Percentiles rank a stretch among this genome's conserved stretches.
Evolutionary conservation across 2,888 invertebrate species (phyloP).

Genomic region (Cynaeus angustus): DNA sequence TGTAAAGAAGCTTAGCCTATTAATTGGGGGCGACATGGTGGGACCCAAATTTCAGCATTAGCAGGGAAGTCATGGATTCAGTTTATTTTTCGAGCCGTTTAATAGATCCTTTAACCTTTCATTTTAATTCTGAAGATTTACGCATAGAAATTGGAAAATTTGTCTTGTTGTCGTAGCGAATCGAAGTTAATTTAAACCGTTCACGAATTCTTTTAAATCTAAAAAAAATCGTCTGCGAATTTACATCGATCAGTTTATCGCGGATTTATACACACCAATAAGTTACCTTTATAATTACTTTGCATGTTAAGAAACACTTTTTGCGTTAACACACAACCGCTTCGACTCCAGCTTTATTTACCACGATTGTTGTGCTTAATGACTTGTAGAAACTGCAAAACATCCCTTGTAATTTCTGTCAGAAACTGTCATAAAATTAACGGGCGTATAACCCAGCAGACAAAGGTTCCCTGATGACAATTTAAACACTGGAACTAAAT

Average conservation of each 20-base stretch:
- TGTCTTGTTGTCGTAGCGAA: slow-evolving; percentile 25
- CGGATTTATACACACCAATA: no score
- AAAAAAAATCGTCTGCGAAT: no score
- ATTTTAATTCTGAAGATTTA: slow-evolving; percentile 50
- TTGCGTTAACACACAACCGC: background rate
- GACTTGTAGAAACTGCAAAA: slow-evolving; percentile 3
- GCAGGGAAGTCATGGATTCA: slow-evolving; percentile 42
- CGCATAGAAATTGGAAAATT: slow-evolving; percentile 51
- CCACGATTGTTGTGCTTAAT: no score
- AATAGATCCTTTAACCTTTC: slow-evolving; percentile 48
- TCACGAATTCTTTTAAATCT: no score
- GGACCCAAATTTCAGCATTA: slow-evolving; percentile 43
- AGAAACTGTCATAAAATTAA: background rate
- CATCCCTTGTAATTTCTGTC: slow-evolving; percentile 1
- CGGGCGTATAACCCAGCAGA: background rate
- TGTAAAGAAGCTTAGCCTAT: slow-evolving; percentile 55
- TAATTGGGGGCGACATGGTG: slow-evolving; percentile 53
- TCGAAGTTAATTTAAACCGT: no score
- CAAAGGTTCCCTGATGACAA: slow-evolving; percentile 11
- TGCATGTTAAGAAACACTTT: slow-evolving; percentile 5
- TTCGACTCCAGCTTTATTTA: background rate
- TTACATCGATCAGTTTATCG: no score
- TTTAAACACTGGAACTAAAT: slow-evolving; percentile 22
- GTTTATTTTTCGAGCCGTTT: slow-evolving; percentile 50
- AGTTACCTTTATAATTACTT: background rate